These are phyloP conservation scores for Spodoptera littoralis DNA, from an alignment of 2,888 invertebrate genomes.

Conservation along the genomic window DNA sequence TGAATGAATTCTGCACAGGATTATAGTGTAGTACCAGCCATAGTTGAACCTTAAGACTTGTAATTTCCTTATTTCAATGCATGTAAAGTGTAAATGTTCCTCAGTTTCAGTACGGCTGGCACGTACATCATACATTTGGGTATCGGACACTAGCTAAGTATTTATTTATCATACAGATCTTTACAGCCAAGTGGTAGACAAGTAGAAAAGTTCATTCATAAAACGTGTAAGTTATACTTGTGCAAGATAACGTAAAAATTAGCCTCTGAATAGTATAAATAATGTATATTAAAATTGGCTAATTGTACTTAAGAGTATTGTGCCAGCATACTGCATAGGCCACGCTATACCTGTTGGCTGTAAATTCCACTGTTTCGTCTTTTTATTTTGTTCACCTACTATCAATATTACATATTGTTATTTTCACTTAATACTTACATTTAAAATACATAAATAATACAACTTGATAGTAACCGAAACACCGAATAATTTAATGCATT, in stretches of 20 bases:
- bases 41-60: slow-evolving; percentile 15
- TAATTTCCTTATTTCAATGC: slow-evolving; percentile 18
- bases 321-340: slow-evolving; percentile 55
- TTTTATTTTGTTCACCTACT: slow-evolving; percentile 65
- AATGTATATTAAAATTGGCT: slow-evolving; percentile 56
- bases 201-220: slow-evolving; percentile 42
- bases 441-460: slow-evolving; percentile 77
- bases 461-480: slow-evolving; percentile 66
- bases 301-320: slow-evolving; percentile 63
- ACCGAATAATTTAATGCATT: slow-evolving; percentile 66
- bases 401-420: slow-evolving; percentile 69
- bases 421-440: slow-evolving; percentile 74
- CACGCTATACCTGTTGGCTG: slow-evolving; percentile 66
- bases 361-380: slow-evolving; percentile 65
- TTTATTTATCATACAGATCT: slow-evolving; percentile 51
- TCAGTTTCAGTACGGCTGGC: slow-evolving; percentile 27
- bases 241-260: slow-evolving; percentile 55
- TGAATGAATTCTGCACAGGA: slow-evolving; percentile 55
- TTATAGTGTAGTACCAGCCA: slow-evolving; percentile 37
- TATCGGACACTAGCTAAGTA: slow-evolving; percentile 48
- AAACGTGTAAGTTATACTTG: slow-evolving; percentile 44
- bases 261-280: slow-evolving; percentile 56
- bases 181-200: slow-evolving; percentile 68
- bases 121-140: slow-evolving; percentile 26
- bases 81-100: slow-evolving; percentile 15